Percentiles rank a stretch among this genome's conserved stretches.
These are phyloP conservation scores for Drosophila fulvimacula DNA, from an alignment of 2,888 invertebrate genomes.

Conservation along the genomic window DNA sequence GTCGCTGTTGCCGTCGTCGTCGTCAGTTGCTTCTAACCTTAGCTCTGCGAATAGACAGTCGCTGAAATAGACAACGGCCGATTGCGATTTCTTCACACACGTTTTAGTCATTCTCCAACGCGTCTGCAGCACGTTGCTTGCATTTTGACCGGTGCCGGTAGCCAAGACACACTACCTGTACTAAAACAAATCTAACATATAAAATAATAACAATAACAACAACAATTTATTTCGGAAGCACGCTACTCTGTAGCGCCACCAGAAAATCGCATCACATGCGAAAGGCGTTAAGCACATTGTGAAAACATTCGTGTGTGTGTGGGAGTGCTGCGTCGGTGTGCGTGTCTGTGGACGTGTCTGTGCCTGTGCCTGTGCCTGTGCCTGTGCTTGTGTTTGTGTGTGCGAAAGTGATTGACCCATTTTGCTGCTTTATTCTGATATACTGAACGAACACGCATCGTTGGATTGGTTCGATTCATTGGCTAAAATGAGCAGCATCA, in stretches of 20 bases:
- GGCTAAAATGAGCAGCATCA: slow-evolving; percentile 74
- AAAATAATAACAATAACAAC: slow-evolving; percentile 16
- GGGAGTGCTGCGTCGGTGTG: slow-evolving; percentile 22
- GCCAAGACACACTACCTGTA: slow-evolving; percentile 10
- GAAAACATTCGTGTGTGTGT: slow-evolving; percentile 18
- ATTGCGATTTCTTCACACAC: slow-evolving; percentile 59
- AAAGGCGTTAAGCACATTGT: slow-evolving; percentile 23
- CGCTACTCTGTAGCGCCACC: too few species aligned
- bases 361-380: too few species aligned
- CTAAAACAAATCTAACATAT: slow-evolving; percentile 40
- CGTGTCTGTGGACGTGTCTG: slow-evolving; percentile 18
- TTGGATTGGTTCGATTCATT: slow-evolving; percentile 25
- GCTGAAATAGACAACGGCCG: slow-evolving; percentile 48
- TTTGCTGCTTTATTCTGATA: slow-evolving; percentile 45
- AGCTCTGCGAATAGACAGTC: slow-evolving; percentile 63
- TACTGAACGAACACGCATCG: slow-evolving; percentile 25
- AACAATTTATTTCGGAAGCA: slow-evolving; percentile 25
- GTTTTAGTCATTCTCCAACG: slow-evolving; percentile 68
- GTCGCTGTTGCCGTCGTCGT: slow-evolving; percentile 26
- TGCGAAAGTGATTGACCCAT: slow-evolving; percentile 69
- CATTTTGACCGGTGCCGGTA: slow-evolving; percentile 37
- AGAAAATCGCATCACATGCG: slow-evolving; percentile 52
- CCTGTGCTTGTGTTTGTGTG: slow-evolving; percentile 20
- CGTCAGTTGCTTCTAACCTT: slow-evolving; percentile 66
- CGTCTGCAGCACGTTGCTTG: slow-evolving; percentile 54